phyloP scores from a whole-genome alignment of 2,797 vertebrate genomes.

The Columba guinea region DNA sequence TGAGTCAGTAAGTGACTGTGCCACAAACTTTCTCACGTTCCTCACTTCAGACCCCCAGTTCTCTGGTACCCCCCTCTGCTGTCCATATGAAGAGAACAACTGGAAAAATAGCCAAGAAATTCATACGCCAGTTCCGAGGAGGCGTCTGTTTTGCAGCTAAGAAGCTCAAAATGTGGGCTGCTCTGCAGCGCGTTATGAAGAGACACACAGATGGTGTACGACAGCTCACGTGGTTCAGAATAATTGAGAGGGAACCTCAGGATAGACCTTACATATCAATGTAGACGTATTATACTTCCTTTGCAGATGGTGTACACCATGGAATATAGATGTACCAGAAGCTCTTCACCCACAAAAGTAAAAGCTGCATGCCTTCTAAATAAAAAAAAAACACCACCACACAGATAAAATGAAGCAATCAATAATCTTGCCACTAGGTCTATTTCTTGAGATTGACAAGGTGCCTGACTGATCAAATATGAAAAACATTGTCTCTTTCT shows the following conservation, averaged over 20 bases:
- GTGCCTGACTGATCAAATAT: not conserved
- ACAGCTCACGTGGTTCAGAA: slow-evolving; percentile 42
- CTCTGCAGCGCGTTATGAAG: not conserved
- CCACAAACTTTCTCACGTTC: not conserved
- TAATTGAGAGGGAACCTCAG: slow-evolving; percentile 50
- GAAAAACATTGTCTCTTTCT: not conserved
- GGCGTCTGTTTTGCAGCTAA: not conserved
- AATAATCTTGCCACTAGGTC: not conserved
- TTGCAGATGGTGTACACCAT: slow-evolving; percentile 14
- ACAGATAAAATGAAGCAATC: slow-evolving; percentile 4
- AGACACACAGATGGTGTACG: slow-evolving; percentile 41
- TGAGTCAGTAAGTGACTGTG: not conserved
- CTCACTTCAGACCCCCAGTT: not conserved
- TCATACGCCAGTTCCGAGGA: not conserved
- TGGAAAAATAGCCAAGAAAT: not conserved
- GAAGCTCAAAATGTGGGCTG: not conserved
- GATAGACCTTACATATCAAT: slow-evolving; percentile 36
- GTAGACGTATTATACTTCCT: not conserved
- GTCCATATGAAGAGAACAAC: not conserved
- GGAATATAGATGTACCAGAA: slow-evolving; percentile 4
- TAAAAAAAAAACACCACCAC: not conserved
- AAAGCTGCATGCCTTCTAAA: not conserved
- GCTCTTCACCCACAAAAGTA: not conserved
- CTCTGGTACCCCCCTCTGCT: not conserved
- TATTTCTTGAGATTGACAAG: not conserved